Evolutionary conservation across 2,113 vertebrate genomes (phyloP).

Genomic region (Echinops telfairi): DNA sequence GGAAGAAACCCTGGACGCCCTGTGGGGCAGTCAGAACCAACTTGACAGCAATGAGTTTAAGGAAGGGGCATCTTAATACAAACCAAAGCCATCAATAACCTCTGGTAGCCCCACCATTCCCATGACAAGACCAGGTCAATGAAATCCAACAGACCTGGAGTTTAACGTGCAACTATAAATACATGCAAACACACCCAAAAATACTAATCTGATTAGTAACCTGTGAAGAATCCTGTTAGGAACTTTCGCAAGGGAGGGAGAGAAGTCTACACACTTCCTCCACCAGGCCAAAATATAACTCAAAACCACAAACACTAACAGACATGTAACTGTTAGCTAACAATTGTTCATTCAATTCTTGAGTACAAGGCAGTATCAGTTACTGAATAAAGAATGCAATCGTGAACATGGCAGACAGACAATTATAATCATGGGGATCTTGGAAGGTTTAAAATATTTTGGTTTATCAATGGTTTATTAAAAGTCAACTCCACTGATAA

Average conservation of each 20-base stretch:
- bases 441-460: not conserved
- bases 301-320: not conserved
- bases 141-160: not conserved
- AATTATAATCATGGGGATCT: not conserved
- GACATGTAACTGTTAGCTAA: not conserved
- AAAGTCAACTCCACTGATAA: not conserved
- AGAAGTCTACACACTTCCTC: not conserved
- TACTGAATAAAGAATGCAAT: not conserved
- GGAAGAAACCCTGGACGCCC: not conserved
- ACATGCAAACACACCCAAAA: not conserved
- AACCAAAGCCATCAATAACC: not conserved
- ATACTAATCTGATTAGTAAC: conserved; percentile 18
- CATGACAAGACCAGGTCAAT: not conserved
- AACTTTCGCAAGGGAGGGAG: not conserved
- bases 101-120: conserved; percentile 3
- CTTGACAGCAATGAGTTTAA: not conserved
- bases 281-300: not conserved
- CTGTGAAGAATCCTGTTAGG: conserved; percentile 10
- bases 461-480: not conserved
- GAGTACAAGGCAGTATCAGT: not conserved
- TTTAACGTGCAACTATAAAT: conserved; percentile 11
- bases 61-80: not conserved
- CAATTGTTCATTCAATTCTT: not conserved
- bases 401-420: not conserved
- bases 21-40: not conserved